Conservation (phyloP, 2,888 invertebrate genomes). For the Elysia crispata region DNA sequence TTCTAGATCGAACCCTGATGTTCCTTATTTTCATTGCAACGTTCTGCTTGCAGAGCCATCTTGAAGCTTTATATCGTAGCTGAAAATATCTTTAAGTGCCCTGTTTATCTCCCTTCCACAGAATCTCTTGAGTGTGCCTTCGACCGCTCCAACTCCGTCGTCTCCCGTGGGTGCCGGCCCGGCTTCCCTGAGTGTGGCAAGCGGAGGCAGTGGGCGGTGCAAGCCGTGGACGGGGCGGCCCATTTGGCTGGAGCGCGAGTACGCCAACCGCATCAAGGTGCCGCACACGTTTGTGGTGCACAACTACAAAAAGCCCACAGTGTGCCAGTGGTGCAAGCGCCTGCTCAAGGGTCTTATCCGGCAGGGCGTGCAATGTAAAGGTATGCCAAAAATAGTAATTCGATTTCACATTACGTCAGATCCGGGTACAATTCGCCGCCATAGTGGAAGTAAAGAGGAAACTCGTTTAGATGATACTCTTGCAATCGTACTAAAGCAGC, state of each 20-base stretch:
- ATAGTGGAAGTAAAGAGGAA: no score
- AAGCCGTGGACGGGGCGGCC: conserved; percentile 82
- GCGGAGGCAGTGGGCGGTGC: conserved; percentile 62
- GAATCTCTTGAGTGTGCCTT: conserved; percentile 44
- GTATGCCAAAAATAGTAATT: no score
- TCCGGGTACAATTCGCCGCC: no score
- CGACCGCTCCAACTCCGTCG: conserved; percentile 4
- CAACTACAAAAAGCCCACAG: conserved; percentile 96
- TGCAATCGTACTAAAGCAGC: no score
- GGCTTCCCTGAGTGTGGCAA: conserved; percentile 39
- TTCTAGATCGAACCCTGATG: no score
- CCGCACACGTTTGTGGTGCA: conserved; percentile 98
- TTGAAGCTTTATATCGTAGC: no score
- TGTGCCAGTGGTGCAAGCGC: conserved; percentile 97
- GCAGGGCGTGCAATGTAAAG: conserved; percentile 97
- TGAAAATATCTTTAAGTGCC: neutral
- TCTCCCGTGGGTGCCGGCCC: conserved; percentile 29
- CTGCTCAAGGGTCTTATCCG: conserved; percentile 93
- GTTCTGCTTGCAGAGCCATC: no score
- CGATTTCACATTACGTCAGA: no score
- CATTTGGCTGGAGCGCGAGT: conserved; percentile 85
- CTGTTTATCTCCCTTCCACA: conserved; percentile 10
- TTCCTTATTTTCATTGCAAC: no score
- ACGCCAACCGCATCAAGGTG: conserved; percentile 84
- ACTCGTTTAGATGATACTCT: no score